These are phyloP conservation scores for Craterocephalus amniculus DNA, from an alignment of 2,797 vertebrate species.

Conservation along the genomic window DNA sequence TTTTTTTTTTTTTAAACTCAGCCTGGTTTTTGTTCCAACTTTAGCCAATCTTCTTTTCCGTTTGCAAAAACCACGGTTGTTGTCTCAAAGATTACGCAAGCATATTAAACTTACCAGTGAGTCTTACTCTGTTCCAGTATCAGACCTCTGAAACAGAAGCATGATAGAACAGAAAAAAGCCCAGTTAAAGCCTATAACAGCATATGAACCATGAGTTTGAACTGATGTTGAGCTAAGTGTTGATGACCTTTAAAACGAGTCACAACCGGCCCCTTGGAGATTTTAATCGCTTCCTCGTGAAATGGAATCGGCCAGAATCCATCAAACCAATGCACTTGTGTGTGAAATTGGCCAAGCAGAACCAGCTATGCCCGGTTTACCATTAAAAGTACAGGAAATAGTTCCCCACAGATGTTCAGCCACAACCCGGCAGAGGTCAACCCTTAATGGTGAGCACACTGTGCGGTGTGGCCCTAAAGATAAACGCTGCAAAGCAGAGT, in stretches of 20 bases:
- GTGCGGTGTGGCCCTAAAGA: constrained; percentile 30
- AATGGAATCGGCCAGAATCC: constrained; percentile 19
- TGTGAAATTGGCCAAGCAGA: constrained; percentile 26
- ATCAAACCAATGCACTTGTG: constrained; percentile 2
- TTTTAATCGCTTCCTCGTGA: background rate
- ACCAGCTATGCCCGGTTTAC: constrained; percentile 23
- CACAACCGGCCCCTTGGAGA: background rate
- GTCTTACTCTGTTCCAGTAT: background rate
- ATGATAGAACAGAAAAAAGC: background rate
- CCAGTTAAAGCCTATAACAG: constrained; percentile 10
- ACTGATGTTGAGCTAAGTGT: background rate
- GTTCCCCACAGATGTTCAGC: constrained; percentile 5
- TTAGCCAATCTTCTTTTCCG: constrained; percentile 23
- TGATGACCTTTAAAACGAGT: background rate
- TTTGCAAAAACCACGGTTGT: background rate
- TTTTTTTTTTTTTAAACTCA: constrained; percentile 14
- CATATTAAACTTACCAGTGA: background rate
- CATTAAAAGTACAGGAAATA: constrained; percentile 19
- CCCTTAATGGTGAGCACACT: constrained; percentile 5
- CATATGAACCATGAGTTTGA: background rate
- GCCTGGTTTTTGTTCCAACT: constrained; percentile 40
- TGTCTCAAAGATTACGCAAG: background rate
- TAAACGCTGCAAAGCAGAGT: constrained; percentile 43
- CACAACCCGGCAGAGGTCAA: constrained; percentile 18
- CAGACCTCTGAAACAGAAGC: background rate